Conservation (phyloP, 2,888 invertebrate species). For the Bellardia bayeri region DNA sequence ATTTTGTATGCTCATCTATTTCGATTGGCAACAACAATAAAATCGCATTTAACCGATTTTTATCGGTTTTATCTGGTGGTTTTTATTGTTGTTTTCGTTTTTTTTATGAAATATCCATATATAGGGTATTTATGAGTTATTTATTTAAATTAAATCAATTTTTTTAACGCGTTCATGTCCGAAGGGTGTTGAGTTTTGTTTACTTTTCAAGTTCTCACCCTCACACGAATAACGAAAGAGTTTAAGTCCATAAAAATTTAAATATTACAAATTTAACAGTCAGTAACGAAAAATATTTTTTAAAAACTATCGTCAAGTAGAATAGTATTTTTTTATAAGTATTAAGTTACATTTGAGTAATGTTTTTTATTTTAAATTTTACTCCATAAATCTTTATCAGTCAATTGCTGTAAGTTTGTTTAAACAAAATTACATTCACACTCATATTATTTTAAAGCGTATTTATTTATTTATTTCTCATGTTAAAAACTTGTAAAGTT, state of each 20-base stretch:
- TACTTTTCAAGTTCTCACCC: conserved; percentile 41
- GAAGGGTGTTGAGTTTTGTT: conserved; percentile 46
- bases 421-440: neutral
- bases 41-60: conserved; percentile 81
- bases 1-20: conserved; percentile 13
- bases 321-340: neutral
- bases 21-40: conserved; percentile 63
- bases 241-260: conserved; percentile 54
- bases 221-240: conserved; percentile 30
- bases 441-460: neutral
- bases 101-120: neutral
- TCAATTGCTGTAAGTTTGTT: conserved; percentile 3
- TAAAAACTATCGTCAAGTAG: neutral
- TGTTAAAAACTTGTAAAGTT: neutral
- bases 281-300: neutral
- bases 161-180: conserved; percentile 7
- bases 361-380: neutral
- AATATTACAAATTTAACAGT: conserved; percentile 34
- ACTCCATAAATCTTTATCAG: conserved; percentile 33
- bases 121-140: neutral
- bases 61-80: conserved; percentile 81
- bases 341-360: neutral
- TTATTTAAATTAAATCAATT: conserved; percentile 22
- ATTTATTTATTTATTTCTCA: neutral
- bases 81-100: conserved; percentile 16